Percentiles rank a stretch among this genome's conserved stretches.
Evolutionary conservation across 1,140 invertebrate species (phyloP).

Genomic region (Linepithema humile): DNA sequence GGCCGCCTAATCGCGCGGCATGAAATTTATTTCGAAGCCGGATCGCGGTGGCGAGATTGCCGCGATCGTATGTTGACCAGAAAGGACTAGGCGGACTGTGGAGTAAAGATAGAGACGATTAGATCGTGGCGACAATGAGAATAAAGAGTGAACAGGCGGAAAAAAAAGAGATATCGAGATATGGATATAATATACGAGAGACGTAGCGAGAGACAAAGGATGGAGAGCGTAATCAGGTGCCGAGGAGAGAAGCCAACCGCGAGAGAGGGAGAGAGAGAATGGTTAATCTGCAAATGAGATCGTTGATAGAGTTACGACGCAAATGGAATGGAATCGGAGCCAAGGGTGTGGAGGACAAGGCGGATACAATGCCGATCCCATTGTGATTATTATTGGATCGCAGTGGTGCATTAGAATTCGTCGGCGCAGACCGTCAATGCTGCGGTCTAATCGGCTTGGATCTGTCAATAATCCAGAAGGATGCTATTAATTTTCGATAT

Average conservation of each 20-base stretch:
- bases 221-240: neutral
- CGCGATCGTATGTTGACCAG: conserved; percentile 27
- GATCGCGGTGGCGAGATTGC: conserved; percentile 22
- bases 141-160: neutral
- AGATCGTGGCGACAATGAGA: neutral
- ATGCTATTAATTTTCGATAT: neutral
- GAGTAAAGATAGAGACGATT: conserved; percentile 10
- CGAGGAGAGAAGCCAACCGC: neutral
- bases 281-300: conserved; percentile 52
- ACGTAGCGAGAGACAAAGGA: neutral
- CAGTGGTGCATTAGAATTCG: conserved; percentile 19
- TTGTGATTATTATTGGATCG: conserved; percentile 50
- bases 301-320: conserved; percentile 58
- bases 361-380: conserved; percentile 58
- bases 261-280: neutral
- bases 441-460: neutral
- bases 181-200: neutral
- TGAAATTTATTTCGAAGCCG: conserved; percentile 42
- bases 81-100: neutral
- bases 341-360: conserved; percentile 61
- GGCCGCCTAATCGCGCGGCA: neutral
- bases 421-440: neutral
- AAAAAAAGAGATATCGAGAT: neutral
- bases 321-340: conserved; percentile 59
- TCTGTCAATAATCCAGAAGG: neutral